Evolutionary conservation across 2,113 vertebrate species (phyloP), one percentile per base, ranked within the genome.

Genomic region (Polyodon spathula): DNA sequence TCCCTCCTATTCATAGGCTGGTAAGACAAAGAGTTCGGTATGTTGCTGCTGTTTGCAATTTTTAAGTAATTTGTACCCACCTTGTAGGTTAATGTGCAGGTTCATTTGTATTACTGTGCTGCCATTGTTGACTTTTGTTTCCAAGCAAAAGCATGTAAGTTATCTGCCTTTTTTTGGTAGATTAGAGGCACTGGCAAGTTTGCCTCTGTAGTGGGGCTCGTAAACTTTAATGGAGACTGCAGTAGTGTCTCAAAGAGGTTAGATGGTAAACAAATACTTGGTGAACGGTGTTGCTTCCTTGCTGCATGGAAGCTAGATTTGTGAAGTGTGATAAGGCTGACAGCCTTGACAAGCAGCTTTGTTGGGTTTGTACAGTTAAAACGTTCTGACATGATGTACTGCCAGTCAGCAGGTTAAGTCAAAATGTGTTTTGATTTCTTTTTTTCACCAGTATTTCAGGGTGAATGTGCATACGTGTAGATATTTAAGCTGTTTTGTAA

Each of bases 261-360:
- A 50, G 8, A 50, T 11, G 12, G 7, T n/a, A 10, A 12, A 50
- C 6, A 50, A 12, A n/a, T n/a, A 50, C 48, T 50, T 50, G 48
- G 4, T 50, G 15, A 50, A 14, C 6, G 9, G 12, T 50, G 48
- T 50, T 50, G 6, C 15, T 11, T 50, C 12, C 14, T 12, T 50
- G 9, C 15, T 50, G 48, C 12, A 6, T 50, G 8, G 6, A 50
- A 27, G 15, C 48, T 50, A 11, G 6, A n/a, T 50, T 11, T 50
- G 3, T 50, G 48, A 50, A 50, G 48, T 50, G 48, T n/a, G 48
- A 50, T 50, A 50, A 50, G 48, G 48, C 48, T 4, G 48, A 50
- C 48, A 50, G 15, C 5, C 11, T n/a, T 50, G 48, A 50, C 48
- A 50, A 50, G 12, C 48, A n/a, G 48, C 48, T 50, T 50, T 50